phyloP scores from a whole-genome alignment of 1,140 invertebrate species.

The Neodiprion pinetum region DNA sequence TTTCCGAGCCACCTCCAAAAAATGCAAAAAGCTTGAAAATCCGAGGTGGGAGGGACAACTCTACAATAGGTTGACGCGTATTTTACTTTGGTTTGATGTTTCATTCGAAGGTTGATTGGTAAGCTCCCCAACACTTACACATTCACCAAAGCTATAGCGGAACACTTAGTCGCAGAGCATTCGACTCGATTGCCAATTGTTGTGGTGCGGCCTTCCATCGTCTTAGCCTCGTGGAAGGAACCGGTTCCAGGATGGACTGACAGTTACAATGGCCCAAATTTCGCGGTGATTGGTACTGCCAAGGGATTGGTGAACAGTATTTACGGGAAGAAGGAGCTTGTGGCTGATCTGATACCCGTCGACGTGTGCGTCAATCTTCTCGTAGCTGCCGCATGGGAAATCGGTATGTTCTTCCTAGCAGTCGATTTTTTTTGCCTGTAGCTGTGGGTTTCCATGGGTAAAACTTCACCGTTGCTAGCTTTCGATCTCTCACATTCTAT shows the following conservation, averaged over 20 bases:
- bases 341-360: conserved; percentile 8
- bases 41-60: too few relatives aligned
- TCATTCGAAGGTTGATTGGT: conserved; percentile 44
- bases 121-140: conserved; percentile 35
- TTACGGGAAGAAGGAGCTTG: neutral
- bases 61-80: neutral
- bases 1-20: too few relatives aligned
- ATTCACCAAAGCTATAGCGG: conserved; percentile 33
- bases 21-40: too few relatives aligned
- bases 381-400: conserved; percentile 25
- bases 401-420: conserved; percentile 12
- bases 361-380: conserved; percentile 19
- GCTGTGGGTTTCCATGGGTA: too few relatives aligned
- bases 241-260: conserved; percentile 5
- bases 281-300: neutral
- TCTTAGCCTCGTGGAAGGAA: conserved; percentile 10
- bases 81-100: conserved; percentile 7
- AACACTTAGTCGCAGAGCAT: conserved; percentile 27
- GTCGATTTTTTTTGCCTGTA: too few relatives aligned
- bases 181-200: conserved; percentile 21
- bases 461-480: too few relatives aligned
- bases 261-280: neutral
- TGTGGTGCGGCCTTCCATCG: conserved; percentile 31
- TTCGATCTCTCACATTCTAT: too few relatives aligned
- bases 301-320: neutral